Base-by-base conservation (phyloP, 2,888 invertebrate species). In the Eumacrocentrus americanus region DNA sequence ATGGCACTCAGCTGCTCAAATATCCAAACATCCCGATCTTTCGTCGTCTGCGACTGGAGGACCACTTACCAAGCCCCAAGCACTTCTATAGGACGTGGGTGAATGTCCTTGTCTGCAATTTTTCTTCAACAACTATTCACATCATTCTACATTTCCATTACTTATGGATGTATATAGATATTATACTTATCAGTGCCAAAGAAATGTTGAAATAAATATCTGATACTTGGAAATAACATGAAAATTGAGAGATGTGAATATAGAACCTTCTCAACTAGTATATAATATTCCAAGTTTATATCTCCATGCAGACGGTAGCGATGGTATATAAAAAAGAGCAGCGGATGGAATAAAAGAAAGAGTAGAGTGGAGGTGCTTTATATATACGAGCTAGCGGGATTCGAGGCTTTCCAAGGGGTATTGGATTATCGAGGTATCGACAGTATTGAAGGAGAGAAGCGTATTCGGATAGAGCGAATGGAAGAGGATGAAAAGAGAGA, bases 351-450 rank as follows among this genome's bases (percentile, higher is more conserved):
- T 20, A 12, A 51, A 34, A 37, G 14, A 18, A 20, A 52, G 38
- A 14, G 50, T 22, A 53, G 42, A 48, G 56, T 58, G 51, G 42
- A 58, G 46, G 47, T 60, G 34, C 56, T 64, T 58, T 52, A 34
- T 50, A 58, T 53, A 29, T 67, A 69, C 69, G 66, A 60, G n/a
- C 38, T 42, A 50, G 59, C 62, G 55, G 60, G 67, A 65, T 67
- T 67, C 57, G 59, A 60, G 67, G 67, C 63, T 61, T 59, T 68
- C 67, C 60, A 58, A 65, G 57, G 65, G 68, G 73, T 74, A 77
- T 78, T 73, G 73, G 74, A 75, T 76, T 76, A 76, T 76, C 74
- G 71, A 67, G 67, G 69, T 68, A 68, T 67, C 65, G 64, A 65
- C 59, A 58, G 60, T 56, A 42, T 56, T 46, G 55, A 54, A 50